These are phyloP conservation scores for Drosophila nasuta DNA, from an alignment of 1,140 invertebrate genomes.

Conservation along the genomic window DNA sequence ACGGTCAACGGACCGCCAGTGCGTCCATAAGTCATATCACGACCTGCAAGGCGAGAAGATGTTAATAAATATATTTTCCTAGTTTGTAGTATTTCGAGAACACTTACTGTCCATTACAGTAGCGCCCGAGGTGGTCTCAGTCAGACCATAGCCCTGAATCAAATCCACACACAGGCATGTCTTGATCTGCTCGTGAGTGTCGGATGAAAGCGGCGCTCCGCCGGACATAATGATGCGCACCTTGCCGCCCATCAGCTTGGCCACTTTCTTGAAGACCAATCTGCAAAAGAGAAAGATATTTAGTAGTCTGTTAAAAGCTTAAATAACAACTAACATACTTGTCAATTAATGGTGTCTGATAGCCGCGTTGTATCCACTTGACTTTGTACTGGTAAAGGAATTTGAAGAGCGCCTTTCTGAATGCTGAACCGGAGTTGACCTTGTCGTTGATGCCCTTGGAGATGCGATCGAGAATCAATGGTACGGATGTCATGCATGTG, in stretches of 20 bases:
- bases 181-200: constrained; percentile 97
- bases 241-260: constrained; percentile 93
- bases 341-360: constrained; percentile 93
- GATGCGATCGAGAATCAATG: constrained; percentile 97
- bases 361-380: constrained; percentile 93
- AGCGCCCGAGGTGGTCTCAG: constrained; percentile 97
- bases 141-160: constrained; percentile 98
- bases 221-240: constrained; percentile 95
- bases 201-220: constrained; percentile 97
- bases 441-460: constrained; percentile 98
- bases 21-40: constrained; percentile 87
- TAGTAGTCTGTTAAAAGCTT: background rate
- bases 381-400: constrained; percentile 97
- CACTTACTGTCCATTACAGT: constrained; percentile 93
- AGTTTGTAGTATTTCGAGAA: rapidly evolving
- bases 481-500: constrained; percentile 97
- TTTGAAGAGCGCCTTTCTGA: constrained; percentile 93
- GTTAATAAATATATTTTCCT: background rate
- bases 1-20: constrained; percentile 95
- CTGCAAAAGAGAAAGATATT: constrained; percentile 34
- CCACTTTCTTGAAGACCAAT: constrained; percentile 92
- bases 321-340: constrained; percentile 78
- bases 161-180: constrained; percentile 96
- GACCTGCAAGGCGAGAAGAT: constrained; percentile 35
- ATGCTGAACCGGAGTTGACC: constrained; percentile 90